Evolutionary conservation across 2,888 invertebrate species (phyloP).

Genomic region (Eurois occulta): DNA sequence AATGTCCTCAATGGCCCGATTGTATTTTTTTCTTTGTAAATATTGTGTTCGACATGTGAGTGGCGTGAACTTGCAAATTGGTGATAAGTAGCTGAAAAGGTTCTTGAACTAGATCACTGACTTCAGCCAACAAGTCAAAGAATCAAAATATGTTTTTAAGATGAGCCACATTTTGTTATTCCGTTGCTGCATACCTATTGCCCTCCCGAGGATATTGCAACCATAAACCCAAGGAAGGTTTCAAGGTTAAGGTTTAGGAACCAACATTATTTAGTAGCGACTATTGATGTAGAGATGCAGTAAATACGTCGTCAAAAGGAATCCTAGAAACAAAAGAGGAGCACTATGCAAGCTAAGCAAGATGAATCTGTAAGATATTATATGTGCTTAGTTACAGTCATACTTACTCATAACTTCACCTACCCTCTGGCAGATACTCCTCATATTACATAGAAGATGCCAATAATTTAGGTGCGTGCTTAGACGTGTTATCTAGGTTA

Average conservation of each 20-base stretch:
- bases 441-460: conserved; percentile 10
- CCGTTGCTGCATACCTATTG: neutral
- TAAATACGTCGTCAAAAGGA: neutral
- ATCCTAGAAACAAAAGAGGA: neutral
- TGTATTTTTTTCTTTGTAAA: conserved; percentile 25
- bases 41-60: neutral
- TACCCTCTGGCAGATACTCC: neutral
- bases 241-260: no score
- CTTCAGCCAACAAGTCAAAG: neutral
- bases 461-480: conserved; percentile 1
- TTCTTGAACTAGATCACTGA: neutral
- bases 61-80: conserved; percentile 8
- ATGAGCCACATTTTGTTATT: neutral
- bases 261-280: neutral
- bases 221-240: no score
- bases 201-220: neutral
- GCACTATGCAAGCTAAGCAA: neutral
- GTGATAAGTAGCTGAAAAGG: neutral
- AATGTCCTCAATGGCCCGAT: conserved; percentile 40
- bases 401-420: neutral
- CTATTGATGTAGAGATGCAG: neutral
- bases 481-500: conserved; percentile 31
- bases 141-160: neutral
- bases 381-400: neutral
- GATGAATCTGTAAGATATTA: neutral